Evolutionary conservation across 2,888 invertebrate species (phyloP), one percentile per base, ranked within the genome.

Genomic region (Gerris lacustris): DNA sequence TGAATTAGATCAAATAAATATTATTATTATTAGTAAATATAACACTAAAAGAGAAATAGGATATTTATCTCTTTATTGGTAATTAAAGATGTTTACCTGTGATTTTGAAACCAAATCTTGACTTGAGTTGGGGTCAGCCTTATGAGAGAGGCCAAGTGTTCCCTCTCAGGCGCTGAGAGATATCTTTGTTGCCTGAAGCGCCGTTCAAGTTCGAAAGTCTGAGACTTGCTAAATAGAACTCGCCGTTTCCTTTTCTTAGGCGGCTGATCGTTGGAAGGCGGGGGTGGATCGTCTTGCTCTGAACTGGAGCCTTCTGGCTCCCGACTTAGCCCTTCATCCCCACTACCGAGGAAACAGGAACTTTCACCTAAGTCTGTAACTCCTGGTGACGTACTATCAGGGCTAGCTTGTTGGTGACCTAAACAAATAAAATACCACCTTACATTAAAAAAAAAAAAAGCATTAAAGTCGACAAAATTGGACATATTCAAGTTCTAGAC

Each of bases 91-190:
- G 44, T 78, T 77, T 73, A 82, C 81, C 96, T 89, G 80, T 98
- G 98, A 81, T 97, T 97, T 81, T 97, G 97, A 83, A 98, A 99
- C 98, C 98, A 99, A 78, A 99, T 98, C 82, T 97, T 97, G 72
- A 85, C 81, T 83, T 99, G 99, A 5, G 97, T 98, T 0, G 98
- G 98, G 4, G 98, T 97, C 72, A 99, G 84, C 71, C 94, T 86
- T 75, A 99, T 98, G 77, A 96, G 85, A 74, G 92, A 92, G 5
- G 99, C 98, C 75, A 99, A 83, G 79, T 97, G 96, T 79, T 99
- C 99, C 55, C 99, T 83, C 81, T 99, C 99, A 0, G 98, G 98
- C 0, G 98, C 99, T 5, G 96, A 96, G 17, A 99, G 84, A 81
- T 99, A 99, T 75, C 96, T 84, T 80, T 99, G 98, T 79, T 96